Conservation (phyloP, 2,797 vertebrate genomes). For the Silurus lanzhouensis region DNA sequence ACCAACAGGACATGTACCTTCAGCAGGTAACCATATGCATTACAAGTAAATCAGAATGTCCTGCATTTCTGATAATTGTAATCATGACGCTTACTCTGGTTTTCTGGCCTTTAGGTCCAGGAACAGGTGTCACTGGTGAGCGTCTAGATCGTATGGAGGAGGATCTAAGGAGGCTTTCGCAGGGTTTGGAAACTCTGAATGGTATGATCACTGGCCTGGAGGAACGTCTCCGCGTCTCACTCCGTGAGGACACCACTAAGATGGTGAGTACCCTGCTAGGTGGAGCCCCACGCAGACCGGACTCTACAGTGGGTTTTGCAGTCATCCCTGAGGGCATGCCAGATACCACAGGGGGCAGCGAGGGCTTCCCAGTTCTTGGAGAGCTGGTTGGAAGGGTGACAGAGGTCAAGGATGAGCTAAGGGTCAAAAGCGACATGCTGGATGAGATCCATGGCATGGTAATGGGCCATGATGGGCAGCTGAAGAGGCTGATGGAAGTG, state of each 20-base stretch:
- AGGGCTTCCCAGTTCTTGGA: constrained; percentile 74
- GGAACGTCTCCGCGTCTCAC: constrained; percentile 79
- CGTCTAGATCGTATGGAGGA: constrained; percentile 89
- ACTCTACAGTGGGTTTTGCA: constrained; percentile 81
- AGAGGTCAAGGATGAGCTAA: constrained; percentile 87
- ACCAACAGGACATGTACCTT: constrained; percentile 70
- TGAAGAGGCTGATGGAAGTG: constrained; percentile 86
- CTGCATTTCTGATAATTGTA: neutral
- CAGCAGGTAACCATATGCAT: constrained; percentile 72
- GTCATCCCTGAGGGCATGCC: constrained; percentile 81
- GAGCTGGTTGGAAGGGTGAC: constrained; percentile 88
- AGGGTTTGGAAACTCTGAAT: constrained; percentile 83
- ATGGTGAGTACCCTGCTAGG: constrained; percentile 80
- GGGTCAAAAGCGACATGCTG: constrained; percentile 83
- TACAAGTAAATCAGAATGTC: constrained; percentile 73
- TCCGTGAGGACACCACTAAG: constrained; percentile 86
- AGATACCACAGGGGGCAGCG: constrained; percentile 75
- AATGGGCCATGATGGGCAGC: constrained; percentile 88
- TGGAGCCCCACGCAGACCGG: constrained; percentile 67
- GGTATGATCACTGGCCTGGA: constrained; percentile 81
- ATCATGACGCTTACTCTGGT: neutral
- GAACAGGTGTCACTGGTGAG: constrained; percentile 77
- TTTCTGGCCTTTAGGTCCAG: constrained; percentile 73
- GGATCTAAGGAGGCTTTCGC: constrained; percentile 83
- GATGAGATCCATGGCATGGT: constrained; percentile 89